Evolutionary conservation across 1,140 invertebrate genomes (phyloP).

Genomic region (Lordiphosa clarofinis): DNA sequence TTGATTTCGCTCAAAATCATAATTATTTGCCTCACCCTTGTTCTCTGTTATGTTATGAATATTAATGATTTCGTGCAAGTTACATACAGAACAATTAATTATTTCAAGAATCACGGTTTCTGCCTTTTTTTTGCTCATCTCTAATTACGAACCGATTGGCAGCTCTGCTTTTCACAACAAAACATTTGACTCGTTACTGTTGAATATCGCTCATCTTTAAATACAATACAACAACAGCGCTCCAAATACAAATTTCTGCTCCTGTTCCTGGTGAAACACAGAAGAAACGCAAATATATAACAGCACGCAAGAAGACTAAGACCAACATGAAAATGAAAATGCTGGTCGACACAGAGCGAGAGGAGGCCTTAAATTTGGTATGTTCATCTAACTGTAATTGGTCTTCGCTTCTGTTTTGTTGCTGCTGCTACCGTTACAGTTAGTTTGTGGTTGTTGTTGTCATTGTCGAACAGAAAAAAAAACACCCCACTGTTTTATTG

Average conservation of each 20-base stretch:
- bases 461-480: constrained; percentile 21
- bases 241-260: constrained; percentile 58
- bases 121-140: background rate
- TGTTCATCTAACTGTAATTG: constrained; percentile 39
- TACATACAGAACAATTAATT: too few species aligned
- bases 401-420: background rate
- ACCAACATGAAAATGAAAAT: constrained; percentile 79
- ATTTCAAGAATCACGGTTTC: background rate
- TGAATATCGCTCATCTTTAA: constrained; percentile 20
- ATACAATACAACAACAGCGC: constrained; percentile 57
- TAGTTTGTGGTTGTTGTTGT: constrained; percentile 5
- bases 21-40: too few species aligned
- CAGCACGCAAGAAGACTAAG: constrained; percentile 69
- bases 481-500: constrained; percentile 29
- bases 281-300: constrained; percentile 64
- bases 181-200: background rate
- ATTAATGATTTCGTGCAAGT: too few species aligned
- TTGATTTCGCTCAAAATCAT: too few species aligned
- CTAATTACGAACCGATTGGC: too few species aligned
- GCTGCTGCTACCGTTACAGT: constrained; percentile 5
- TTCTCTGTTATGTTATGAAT: too few species aligned
- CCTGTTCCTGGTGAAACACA: constrained; percentile 22
- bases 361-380: constrained; percentile 92
- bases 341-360: constrained; percentile 89
- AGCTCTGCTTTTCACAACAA: too few species aligned